Conservation (phyloP, 2,888 invertebrate genomes). For the Pandemis cinnamomeana region DNA sequence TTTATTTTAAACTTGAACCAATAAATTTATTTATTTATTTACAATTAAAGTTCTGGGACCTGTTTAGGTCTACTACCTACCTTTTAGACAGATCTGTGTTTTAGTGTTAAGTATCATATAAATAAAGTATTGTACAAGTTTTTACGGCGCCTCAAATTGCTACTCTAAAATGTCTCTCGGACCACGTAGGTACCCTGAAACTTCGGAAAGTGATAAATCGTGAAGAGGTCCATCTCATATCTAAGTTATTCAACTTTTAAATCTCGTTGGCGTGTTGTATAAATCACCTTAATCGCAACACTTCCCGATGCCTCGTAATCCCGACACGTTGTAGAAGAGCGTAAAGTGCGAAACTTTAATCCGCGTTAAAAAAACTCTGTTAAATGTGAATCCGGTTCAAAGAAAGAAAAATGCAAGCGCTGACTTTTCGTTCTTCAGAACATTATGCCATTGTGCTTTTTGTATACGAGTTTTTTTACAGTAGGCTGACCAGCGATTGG, state of each 20-base stretch:
- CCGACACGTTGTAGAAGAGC: conserved; percentile 37
- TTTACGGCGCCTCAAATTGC: too few species aligned
- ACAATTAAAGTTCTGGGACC: too few species aligned
- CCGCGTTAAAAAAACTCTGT: conserved; percentile 40
- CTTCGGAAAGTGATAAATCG: conserved; percentile 42
- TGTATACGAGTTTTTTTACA: not conserved
- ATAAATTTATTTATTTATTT: too few species aligned
- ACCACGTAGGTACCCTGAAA: conserved; percentile 49
- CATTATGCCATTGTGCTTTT: not conserved
- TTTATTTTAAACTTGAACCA: too few species aligned
- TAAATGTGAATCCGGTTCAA: conserved; percentile 20
- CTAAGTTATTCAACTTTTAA: conserved; percentile 43
- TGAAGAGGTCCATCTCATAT: conserved; percentile 15
- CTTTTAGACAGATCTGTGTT: too few species aligned
- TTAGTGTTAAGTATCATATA: too few species aligned
- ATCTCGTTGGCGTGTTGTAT: conserved; percentile 46
- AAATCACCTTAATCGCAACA: conserved; percentile 59
- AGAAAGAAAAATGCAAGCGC: conserved; percentile 15
- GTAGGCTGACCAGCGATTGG: too few species aligned
- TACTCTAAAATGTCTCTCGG: not conserved
- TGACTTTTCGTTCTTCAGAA: conserved; percentile 14
- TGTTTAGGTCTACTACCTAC: too few species aligned
- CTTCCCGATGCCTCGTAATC: conserved; percentile 46
- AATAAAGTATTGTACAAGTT: too few species aligned
- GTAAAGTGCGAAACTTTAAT: conserved; percentile 45